Conservation (phyloP, 1,140 invertebrate species). For the Penaeus japonicus region DNA sequence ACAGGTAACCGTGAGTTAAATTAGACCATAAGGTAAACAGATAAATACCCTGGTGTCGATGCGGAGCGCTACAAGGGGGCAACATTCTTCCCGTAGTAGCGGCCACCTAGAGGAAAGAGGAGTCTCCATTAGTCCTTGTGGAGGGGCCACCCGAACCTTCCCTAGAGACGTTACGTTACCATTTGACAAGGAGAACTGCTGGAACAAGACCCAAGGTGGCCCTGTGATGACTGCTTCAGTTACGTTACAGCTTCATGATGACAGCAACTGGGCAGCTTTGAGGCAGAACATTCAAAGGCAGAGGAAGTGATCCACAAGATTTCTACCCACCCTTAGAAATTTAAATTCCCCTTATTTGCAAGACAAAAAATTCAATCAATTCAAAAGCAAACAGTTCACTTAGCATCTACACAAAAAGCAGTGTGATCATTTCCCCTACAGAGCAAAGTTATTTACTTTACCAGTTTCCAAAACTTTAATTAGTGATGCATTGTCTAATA, state of each 20-base stretch:
- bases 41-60: slow-evolving; percentile 54
- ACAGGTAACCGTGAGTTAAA: slow-evolving; percentile 2
- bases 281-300: slow-evolving; percentile 43
- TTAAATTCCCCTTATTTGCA: slow-evolving; percentile 1
- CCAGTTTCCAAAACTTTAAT: slow-evolving; percentile 10
- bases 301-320: slow-evolving; percentile 35
- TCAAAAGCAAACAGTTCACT: background rate
- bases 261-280: slow-evolving; percentile 47
- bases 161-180: slow-evolving; percentile 53
- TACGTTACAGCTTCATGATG: slow-evolving; percentile 51
- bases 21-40: slow-evolving; percentile 53
- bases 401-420: background rate
- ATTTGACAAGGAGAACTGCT: slow-evolving; percentile 47
- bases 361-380: background rate
- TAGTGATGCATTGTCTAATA: slow-evolving; percentile 22
- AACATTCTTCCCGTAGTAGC: slow-evolving; percentile 55
- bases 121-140: slow-evolving; percentile 48
- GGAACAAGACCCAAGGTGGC: slow-evolving; percentile 39
- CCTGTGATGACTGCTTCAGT: slow-evolving; percentile 44
- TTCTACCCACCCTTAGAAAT: slow-evolving; percentile 18
- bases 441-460: slow-evolving; percentile 46
- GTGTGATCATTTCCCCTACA: slow-evolving; percentile 41
- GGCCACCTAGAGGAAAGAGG: slow-evolving; percentile 53
- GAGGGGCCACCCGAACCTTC: slow-evolving; percentile 35
- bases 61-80: slow-evolving; percentile 48